Conservation (phyloP, 2,113 vertebrate species). For the Lepus americanus region DNA sequence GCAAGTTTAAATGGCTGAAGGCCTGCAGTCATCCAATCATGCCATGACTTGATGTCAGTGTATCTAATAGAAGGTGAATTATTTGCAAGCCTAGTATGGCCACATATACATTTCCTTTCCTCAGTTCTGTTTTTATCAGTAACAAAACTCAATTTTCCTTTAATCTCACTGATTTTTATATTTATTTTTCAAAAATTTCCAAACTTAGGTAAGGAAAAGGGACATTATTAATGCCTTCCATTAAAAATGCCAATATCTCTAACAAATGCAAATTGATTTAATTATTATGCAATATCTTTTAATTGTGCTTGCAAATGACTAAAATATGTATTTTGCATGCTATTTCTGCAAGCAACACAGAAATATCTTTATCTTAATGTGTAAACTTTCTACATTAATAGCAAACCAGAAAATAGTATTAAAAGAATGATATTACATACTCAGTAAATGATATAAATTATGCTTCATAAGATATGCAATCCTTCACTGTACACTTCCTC, state of each 20-base stretch:
- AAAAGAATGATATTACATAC: conserved; percentile 60
- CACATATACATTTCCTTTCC: neutral
- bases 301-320: conserved; percentile 62
- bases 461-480: conserved; percentile 39
- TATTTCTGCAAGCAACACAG: conserved; percentile 31
- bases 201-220: neutral
- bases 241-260: conserved; percentile 33
- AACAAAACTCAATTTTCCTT: conserved; percentile 28
- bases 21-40: neutral
- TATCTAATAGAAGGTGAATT: neutral
- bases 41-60: neutral
- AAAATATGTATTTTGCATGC: neutral
- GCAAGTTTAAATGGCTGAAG: neutral
- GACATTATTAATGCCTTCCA: conserved; percentile 6
- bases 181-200: conserved; percentile 29
- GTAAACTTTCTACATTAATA: conserved; percentile 51
- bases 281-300: conserved; percentile 55
- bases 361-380: conserved; percentile 38
- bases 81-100: neutral
- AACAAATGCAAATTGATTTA: conserved; percentile 54
- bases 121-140: conserved; percentile 24
- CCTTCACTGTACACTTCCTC: neutral
- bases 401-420: neutral
- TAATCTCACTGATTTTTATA: neutral
- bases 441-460: conserved; percentile 14